Evolutionary conservation across 2,113 vertebrate species (phyloP), one percentile per base, ranked within the genome.

Genomic region (Pelecanoides urinatrix): DNA sequence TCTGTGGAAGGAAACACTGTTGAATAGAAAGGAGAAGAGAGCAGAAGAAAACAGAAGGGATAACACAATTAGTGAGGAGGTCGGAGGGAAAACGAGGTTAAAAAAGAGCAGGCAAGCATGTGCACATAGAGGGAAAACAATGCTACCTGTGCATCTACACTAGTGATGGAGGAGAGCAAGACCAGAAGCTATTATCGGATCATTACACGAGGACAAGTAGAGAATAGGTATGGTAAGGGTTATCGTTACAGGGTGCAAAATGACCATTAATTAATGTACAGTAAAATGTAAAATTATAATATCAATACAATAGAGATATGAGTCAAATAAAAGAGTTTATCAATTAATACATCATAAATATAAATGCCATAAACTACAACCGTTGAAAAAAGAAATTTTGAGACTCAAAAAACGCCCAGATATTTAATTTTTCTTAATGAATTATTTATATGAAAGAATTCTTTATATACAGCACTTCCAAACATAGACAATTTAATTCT

Each of bases 1-100:
- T 99, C 99, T 99, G 99, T 97, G 99, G 99, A 98, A 99, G 99
- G 99, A 99, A 99, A 99, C 99, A 99, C 99, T 99, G 98, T 98
- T 99, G 98, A 99, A 98, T 98, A 98, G 98, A 98, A 98, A 97
- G 96, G 96, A 97, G 97, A 96, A 96, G 97, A 98, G 97, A 97
- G 96, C 90, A 97, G 97, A 98, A 97, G 97, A 92, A 96, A 98
- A 98, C 97, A 98, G 95, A 98, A 98, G 98, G 98, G 96, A 98
- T 97, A 98, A 98, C 96, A 97, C 70, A 95, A 98, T 99, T 99
- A 99, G 98, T 98, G 98, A 97, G 84, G 92, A 96, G 96, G 96
- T 96, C 94, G 80, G 97, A 97, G 98, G 97, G 97, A 97, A 97
- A 98, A 97, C 26, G 72, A 96, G 98, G 98, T 95, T 94, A 97